Evolutionary conservation across 30 jellyfish, hydroid and myxozoan species (phyloP).

Genomic region (Cassiopea xamachana): DNA sequence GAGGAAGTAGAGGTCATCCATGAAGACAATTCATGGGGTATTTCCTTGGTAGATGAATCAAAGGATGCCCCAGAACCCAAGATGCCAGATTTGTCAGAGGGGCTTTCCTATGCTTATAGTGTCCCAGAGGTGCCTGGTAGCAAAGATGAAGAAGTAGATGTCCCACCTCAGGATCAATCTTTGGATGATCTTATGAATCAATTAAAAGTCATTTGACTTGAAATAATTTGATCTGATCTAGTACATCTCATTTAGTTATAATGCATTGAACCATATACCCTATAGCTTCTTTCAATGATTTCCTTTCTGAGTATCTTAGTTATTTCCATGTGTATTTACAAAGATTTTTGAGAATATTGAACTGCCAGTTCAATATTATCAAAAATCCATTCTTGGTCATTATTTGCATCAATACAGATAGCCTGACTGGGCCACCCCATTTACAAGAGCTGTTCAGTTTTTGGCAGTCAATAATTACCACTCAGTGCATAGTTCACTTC

Average conservation of each 20-base stretch:
- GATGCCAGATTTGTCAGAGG: slow-evolving; percentile 80
- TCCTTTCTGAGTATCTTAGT: too few relatives aligned
- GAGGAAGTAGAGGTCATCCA: slow-evolving; percentile 78
- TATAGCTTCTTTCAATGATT: too few relatives aligned
- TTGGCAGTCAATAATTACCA: too few relatives aligned
- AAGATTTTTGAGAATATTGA: too few relatives aligned
- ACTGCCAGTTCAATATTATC: too few relatives aligned
- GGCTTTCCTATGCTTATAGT: slow-evolving; percentile 87
- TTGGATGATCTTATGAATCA: slow-evolving; percentile 70
- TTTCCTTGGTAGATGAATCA: slow-evolving; percentile 91
- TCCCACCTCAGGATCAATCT: slow-evolving; percentile 15
- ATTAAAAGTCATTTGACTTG: slow-evolving; percentile 46
- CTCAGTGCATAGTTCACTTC: too few relatives aligned
- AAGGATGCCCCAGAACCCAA: slow-evolving; percentile 69
- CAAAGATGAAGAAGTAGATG: slow-evolving; percentile 21
- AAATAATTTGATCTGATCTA: neutral
- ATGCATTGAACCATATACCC: neutral
- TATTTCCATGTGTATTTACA: too few relatives aligned
- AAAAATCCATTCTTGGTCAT: too few relatives aligned
- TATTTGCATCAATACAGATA: too few relatives aligned
- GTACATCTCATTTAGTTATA: neutral
- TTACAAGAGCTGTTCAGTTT: too few relatives aligned
- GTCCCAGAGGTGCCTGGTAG: slow-evolving; percentile 58
- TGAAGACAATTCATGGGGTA: slow-evolving; percentile 96
- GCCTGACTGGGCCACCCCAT: too few relatives aligned